These are phyloP conservation scores for Griposia aprilina DNA, from an alignment of 2,888 invertebrate species.

Conservation along the genomic window DNA sequence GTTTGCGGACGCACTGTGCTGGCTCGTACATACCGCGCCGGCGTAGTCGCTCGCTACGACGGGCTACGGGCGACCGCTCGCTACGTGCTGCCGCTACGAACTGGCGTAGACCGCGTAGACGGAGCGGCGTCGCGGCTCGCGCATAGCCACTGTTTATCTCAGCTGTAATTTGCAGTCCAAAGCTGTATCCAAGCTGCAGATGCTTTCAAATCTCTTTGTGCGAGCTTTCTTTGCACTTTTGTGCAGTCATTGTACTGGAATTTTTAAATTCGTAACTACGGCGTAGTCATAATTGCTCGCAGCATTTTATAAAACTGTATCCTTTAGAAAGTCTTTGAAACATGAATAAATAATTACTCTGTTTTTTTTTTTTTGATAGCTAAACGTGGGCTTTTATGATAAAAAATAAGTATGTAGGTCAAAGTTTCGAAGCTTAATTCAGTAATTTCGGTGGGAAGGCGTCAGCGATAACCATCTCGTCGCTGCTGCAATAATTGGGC, in stretches of 20 bases:
- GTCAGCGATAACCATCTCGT: slow-evolving; percentile 83
- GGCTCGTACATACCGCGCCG: slow-evolving; percentile 86
- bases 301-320: slow-evolving; percentile 63
- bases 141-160: slow-evolving; percentile 85
- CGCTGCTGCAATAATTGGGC: slow-evolving; percentile 83
- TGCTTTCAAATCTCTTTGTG: slow-evolving; percentile 88
- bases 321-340: slow-evolving; percentile 45
- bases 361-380: slow-evolving; percentile 19
- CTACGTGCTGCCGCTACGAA: slow-evolving; percentile 82
- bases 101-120: slow-evolving; percentile 77
- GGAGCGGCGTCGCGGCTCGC: slow-evolving; percentile 72
- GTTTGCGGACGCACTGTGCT: slow-evolving; percentile 82
- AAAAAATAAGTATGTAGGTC: slow-evolving; percentile 70
- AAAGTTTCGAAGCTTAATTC: slow-evolving; percentile 76
- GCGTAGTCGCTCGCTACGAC: slow-evolving; percentile 80
- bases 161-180: slow-evolving; percentile 86
- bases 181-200: slow-evolving; percentile 87
- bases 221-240: slow-evolving; percentile 85
- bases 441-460: slow-evolving; percentile 81
- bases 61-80: slow-evolving; percentile 82
- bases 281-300: slow-evolving; percentile 73
- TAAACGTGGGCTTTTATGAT: slow-evolving; percentile 19
- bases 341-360: slow-evolving; percentile 34
- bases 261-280: slow-evolving; percentile 79
- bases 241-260: slow-evolving; percentile 82